These are phyloP conservation scores for Trachops cirrhosus DNA, from an alignment of 2,797 vertebrate genomes.

Conservation along the genomic window DNA sequence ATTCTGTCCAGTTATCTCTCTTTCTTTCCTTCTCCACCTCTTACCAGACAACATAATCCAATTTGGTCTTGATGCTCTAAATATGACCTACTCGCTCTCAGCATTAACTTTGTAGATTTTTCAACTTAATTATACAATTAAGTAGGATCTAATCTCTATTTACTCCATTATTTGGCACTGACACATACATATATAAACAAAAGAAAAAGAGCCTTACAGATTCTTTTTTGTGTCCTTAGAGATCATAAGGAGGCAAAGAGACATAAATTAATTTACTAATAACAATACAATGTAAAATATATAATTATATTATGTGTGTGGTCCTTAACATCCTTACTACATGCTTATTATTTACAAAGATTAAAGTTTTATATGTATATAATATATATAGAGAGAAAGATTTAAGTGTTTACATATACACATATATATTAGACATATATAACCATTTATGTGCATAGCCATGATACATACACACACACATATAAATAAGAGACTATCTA, in stretches of 20 bases:
- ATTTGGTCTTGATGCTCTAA: not conserved
- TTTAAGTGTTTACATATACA: not conserved
- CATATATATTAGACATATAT: not conserved
- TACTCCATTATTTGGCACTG: not conserved
- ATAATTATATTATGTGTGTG: not conserved
- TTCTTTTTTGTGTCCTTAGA: not conserved
- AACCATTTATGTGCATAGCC: not conserved
- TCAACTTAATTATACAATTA: not conserved
- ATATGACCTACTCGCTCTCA: not conserved
- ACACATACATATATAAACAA: not conserved
- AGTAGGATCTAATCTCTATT: not conserved
- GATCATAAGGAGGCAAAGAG: not conserved
- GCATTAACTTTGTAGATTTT: not conserved
- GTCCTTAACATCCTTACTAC: not conserved
- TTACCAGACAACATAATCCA: not conserved
- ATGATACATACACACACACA: not conserved
- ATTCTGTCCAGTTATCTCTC: not conserved
- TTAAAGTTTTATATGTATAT: not conserved
- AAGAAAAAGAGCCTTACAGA: not conserved
- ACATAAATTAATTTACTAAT: not conserved
- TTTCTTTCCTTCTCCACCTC: not conserved
- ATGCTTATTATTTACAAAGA: not conserved
- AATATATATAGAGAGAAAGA: too few relatives aligned
- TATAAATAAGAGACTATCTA: not conserved
- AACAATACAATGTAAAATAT: not conserved